Conservation (phyloP, 2,888 invertebrate genomes). For the Amiota mariae region DNA sequence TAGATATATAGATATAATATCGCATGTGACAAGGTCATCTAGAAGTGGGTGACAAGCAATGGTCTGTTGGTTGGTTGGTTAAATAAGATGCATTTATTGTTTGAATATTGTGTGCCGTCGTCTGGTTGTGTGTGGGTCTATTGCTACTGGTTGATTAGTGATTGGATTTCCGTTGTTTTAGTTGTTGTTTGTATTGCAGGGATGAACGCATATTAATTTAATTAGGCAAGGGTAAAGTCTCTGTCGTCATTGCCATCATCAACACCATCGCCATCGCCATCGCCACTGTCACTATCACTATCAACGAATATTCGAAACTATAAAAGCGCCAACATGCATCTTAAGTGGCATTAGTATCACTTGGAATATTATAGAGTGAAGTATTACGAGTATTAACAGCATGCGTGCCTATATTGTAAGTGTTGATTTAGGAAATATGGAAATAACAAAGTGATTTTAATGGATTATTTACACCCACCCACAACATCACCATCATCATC, state of each 20-base stretch:
- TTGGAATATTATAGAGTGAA: slow-evolving; percentile 43
- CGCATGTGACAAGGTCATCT: slow-evolving; percentile 55
- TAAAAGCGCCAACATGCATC: slow-evolving; percentile 46
- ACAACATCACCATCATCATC: not conserved
- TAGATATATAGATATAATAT: slow-evolving; percentile 38
- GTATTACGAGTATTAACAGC: slow-evolving; percentile 24
- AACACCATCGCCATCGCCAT: slow-evolving; percentile 2
- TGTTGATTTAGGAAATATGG: slow-evolving; percentile 21
- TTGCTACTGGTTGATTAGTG: slow-evolving; percentile 15
- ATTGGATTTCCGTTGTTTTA: slow-evolving; percentile 6
- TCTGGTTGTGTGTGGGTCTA: too few relatives aligned
- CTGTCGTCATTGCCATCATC: slow-evolving; percentile 29
- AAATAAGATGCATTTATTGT: too few relatives aligned
- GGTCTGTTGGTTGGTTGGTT: too few relatives aligned
- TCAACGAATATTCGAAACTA: slow-evolving; percentile 35
- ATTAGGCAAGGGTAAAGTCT: slow-evolving; percentile 6
- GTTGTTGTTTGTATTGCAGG: too few relatives aligned
- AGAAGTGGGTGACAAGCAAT: slow-evolving; percentile 9
- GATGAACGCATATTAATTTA: slow-evolving; percentile 15
- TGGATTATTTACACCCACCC: slow-evolving; percentile 11
- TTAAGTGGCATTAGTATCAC: slow-evolving; percentile 53
- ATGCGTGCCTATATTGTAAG: slow-evolving; percentile 64
- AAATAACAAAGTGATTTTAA: not conserved
- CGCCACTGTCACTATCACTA: not conserved
- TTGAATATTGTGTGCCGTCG: slow-evolving; percentile 40